A percentile compares a stretch with the other conserved stretches of the same genome.
Evolutionary conservation across 2,113 vertebrate species (phyloP).

Genomic region (Cathartes aura): DNA sequence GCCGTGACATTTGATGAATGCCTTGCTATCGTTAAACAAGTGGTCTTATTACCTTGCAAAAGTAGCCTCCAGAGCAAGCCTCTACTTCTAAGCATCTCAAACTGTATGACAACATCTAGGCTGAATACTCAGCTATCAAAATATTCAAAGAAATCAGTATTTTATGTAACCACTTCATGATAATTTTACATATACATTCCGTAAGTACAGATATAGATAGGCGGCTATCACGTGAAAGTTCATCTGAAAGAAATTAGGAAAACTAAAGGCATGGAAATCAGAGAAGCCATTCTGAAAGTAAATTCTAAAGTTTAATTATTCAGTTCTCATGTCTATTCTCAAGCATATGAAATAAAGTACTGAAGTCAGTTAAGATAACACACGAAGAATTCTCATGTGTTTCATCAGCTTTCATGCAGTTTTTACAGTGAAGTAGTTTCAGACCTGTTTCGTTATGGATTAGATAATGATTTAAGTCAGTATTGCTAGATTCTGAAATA

Average conservation of each 20-base stretch:
- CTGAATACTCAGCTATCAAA: background rate
- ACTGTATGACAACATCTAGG: background rate
- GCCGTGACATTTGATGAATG: background rate
- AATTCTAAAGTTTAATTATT: background rate
- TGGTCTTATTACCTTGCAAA: background rate
- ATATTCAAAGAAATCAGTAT: background rate
- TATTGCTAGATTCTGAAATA: background rate
- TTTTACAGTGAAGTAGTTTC: background rate
- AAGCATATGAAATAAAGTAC: background rate
- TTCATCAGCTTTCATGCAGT: background rate
- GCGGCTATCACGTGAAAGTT: accelerated
- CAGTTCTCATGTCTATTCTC: background rate
- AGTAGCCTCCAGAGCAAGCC: background rate
- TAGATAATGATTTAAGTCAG: background rate
- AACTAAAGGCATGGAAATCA: background rate
- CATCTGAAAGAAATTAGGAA: background rate
- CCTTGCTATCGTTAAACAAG: background rate
- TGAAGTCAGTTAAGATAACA: background rate
- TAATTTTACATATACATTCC: background rate
- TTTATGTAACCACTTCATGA: background rate
- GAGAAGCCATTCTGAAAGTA: background rate
- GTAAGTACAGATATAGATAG: background rate
- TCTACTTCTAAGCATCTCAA: background rate
- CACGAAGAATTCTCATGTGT: background rate
- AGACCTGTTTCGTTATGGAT: background rate